A percentile compares a stretch with the other conserved stretches of the same genome.
Evolutionary conservation across 2,888 invertebrate species (phyloP).

Genomic region (Drosophila lacicola): DNA sequence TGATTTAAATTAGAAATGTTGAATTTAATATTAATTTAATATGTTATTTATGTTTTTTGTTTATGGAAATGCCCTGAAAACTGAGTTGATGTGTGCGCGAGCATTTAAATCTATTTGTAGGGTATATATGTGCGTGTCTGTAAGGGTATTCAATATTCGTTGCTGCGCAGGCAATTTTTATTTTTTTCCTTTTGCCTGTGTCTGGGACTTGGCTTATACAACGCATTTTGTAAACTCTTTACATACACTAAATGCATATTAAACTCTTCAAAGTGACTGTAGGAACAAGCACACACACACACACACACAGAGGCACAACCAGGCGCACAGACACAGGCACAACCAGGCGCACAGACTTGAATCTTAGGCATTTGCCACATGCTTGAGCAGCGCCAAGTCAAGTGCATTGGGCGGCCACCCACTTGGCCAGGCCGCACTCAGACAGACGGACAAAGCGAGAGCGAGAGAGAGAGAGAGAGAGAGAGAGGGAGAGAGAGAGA

Average conservation of each 20-base stretch:
- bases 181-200: constrained; percentile 9
- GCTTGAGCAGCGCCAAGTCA: constrained; percentile 73
- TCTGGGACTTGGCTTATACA: constrained; percentile 51
- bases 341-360: neutral
- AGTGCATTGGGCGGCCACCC: constrained; percentile 64
- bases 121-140: neutral
- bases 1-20: too few species aligned
- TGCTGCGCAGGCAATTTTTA: neutral
- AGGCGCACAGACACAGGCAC: neutral
- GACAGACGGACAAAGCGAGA: constrained; percentile 27
- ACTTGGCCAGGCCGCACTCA: constrained; percentile 42
- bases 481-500: constrained; percentile 13
- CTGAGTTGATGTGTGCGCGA: too few species aligned
- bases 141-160: neutral
- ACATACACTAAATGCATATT: constrained; percentile 79
- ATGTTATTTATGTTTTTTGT: neutral
- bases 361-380: constrained; percentile 42
- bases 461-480: constrained; percentile 7
- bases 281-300: neutral
- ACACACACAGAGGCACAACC: neutral
- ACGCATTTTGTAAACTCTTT: constrained; percentile 69
- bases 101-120: neutral
- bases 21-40: too few species aligned
- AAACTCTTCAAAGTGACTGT: constrained; percentile 60
- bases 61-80: neutral